Base-by-base conservation (phyloP, 2,113 vertebrate species). In the Cettia cetti region DNA sequence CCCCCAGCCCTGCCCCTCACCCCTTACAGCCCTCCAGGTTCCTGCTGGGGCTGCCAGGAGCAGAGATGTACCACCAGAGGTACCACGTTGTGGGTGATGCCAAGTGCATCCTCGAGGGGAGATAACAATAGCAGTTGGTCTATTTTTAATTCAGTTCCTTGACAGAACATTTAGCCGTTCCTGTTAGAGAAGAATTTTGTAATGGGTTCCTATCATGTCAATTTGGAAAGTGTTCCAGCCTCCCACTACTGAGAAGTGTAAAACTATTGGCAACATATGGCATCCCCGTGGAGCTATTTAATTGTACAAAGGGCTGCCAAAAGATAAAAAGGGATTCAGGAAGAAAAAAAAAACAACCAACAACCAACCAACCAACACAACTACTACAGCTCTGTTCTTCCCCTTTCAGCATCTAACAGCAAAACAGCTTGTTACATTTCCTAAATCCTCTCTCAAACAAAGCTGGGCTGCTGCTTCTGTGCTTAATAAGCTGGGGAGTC, bases 241-340 rank as follows among this genome's bases (percentile, higher is more conserved):
- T 97, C 97, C 95, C 95, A 97, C 95, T 95, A 93, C 93, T 94
- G 93, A 95, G 95, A 97, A 97, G 97, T 97, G 95, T 97, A 96
- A 97, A 97, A 94, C 96, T 96, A 95, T 97, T 97, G 97, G 97
- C 96, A 97, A 95, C 96, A 97, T 97, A 97, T 97, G 96, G 97
- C 97, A 96, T 97, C 96, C 97, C 96, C 3, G 10, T 70, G 95
- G 96, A 97, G 97, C 96, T 97, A 97, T 97, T 97, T 97, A 96
- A 96, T 97, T 96, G 94, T 95, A 95, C 94, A 96, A 94, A 97
- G 89, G 91, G 92, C 94, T 97, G 97, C 97, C 96, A 97, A 96
- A 94, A 97, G 95, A 96, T 96, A 95, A 95, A 95, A 96, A 94
- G 92, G 71, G 91, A 96, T 89, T 84, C 61, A 16, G 78, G 1